Evolutionary conservation across 37 sponge, comb jelly and placozoan genomes (phyloP).

Genomic region (Hormiphora californensis): DNA sequence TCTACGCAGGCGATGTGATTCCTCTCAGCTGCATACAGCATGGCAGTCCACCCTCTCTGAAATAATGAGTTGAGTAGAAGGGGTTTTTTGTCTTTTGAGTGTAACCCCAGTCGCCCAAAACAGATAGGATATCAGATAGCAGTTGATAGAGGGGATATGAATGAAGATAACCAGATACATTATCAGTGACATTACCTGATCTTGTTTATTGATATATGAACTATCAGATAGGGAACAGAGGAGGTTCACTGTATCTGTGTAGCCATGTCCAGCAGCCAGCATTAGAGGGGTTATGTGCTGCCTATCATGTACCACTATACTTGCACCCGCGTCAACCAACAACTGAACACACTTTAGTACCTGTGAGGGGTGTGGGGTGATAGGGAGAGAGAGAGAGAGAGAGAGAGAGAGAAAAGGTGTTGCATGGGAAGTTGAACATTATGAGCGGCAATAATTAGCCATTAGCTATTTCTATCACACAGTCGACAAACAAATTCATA

Average conservation of each 20-base stretch:
- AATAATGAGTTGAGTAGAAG: too few species aligned
- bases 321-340: conserved; percentile 59
- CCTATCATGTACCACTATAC: conserved; percentile 65
- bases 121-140: too few species aligned
- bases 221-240: conserved; percentile 44
- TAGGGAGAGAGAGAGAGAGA: background rate
- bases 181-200: conserved; percentile 8
- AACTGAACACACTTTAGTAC: conserved; percentile 57
- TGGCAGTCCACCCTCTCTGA: conserved; percentile 41
- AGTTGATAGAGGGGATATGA: background rate
- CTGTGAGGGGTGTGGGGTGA: background rate
- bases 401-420: too few species aligned
- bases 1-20: background rate
- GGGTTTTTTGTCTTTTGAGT: too few species aligned
- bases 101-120: too few species aligned
- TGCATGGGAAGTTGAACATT: too few species aligned
- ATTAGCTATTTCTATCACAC: too few species aligned
- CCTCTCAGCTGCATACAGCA: conserved; percentile 25
- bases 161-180: background rate
- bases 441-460: too few species aligned
- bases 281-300: conserved; percentile 66
- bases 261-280: conserved; percentile 59
- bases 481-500: too few species aligned
- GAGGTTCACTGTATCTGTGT: conserved; percentile 35
- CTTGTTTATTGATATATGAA: conserved; percentile 67